phyloP scores from a whole-genome alignment of 2,888 invertebrate genomes.

The Xestia ashworthii region DNA sequence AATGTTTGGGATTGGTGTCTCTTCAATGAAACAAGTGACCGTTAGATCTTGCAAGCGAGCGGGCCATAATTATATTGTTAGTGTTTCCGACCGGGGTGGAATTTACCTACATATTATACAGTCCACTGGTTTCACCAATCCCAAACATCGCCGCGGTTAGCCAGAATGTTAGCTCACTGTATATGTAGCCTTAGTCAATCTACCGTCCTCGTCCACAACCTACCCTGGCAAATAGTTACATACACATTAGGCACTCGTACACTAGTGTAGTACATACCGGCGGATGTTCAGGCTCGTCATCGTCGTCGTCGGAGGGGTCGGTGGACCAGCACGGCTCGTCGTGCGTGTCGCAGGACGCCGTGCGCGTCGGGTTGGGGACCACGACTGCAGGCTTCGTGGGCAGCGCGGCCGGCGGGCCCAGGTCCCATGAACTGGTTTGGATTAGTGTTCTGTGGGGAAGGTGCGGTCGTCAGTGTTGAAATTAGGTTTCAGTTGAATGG shows the following conservation, averaged over 20 bases:
- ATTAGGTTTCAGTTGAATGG: background rate
- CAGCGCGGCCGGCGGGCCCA: slow-evolving; percentile 83
- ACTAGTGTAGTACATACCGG: slow-evolving; percentile 76
- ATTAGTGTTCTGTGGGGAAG: slow-evolving; percentile 91
- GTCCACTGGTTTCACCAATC: too few relatives aligned
- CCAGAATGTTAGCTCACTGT: background rate
- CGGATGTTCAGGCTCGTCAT: slow-evolving; percentile 94
- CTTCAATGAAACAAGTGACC: too few relatives aligned
- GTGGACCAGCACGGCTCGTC: slow-evolving; percentile 97
- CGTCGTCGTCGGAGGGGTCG: slow-evolving; percentile 97
- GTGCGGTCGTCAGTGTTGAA: background rate
- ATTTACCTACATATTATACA: too few relatives aligned
- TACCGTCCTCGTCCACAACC: slow-evolving; percentile 6
- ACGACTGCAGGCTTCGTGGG: slow-evolving; percentile 71
- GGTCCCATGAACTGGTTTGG: slow-evolving; percentile 94
- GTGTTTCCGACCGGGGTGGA: too few relatives aligned
- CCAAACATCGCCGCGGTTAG: too few relatives aligned
- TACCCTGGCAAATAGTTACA: background rate
- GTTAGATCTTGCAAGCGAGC: too few relatives aligned
- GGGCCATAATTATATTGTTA: too few relatives aligned
- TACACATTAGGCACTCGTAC: background rate
- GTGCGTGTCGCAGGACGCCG: slow-evolving; percentile 87
- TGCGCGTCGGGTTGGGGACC: slow-evolving; percentile 73
- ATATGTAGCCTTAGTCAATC: slow-evolving; percentile 34
- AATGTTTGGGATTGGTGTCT: too few relatives aligned